Base-by-base conservation (phyloP, 2,797 vertebrate species). In the Hybognathus amarus region DNA sequence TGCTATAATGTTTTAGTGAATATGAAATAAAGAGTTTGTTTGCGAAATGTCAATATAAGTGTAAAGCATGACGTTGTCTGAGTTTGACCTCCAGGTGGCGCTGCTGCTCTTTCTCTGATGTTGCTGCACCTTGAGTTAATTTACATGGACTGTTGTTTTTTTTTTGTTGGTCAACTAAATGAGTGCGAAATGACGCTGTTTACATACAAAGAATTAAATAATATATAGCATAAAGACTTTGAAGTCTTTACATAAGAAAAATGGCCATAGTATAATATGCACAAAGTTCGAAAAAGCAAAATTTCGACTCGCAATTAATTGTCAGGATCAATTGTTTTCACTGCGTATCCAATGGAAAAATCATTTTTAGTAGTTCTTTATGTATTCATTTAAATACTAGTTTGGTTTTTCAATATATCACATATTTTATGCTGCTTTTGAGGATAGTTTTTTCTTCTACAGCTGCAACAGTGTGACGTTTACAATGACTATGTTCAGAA, bases 41-140 rank as follows among this genome's bases (percentile, higher is more conserved):
- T 22, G 17, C 3, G 2, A 3, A 30, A 13, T 24, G 27, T 5
- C 6, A 27, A 15, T 47, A 15, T 1, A 47, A 47, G 4, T 47
- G 13, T 47, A 15, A 47, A 5, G 45, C 11, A 18, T 36, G 22
- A 9, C 30, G 5, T 18, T 2, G n/a, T 42, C 3, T 20, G 40
- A 61, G 15, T 68, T 17, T 66, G 50, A 13, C 52, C 73, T 40
- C 18, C 3, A 77, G 82, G 64, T 1, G 82, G 82, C 64, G 64
- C 40, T 77, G 74, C 17, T 83, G 82, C 52, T 70, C 27, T 83
- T 77, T 56, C 24, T 18, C 13, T 64, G 20, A 24, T 27, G 10
- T 64, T 42, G 33, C 10, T 18, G 47, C 18, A 15, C 6, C 15
- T 12, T n/a, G 6, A 40, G 6, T 64, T 18, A 12, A 18, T 61